Evolutionary conservation across 2,888 invertebrate genomes (phyloP).

Genomic region (Leptopterna dolabrata): DNA sequence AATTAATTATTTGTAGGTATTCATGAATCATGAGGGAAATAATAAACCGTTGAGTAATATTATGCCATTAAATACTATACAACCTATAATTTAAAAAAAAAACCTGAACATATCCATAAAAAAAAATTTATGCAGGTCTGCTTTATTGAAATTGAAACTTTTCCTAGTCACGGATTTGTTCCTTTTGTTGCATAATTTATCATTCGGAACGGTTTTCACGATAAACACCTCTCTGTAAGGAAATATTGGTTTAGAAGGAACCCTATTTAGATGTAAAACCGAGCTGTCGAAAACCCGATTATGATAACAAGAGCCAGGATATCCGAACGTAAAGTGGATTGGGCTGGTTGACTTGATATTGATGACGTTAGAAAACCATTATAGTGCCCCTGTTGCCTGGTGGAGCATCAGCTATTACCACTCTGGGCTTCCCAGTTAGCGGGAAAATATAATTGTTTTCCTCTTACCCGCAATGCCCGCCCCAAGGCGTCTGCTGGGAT

Average conservation of each 20-base stretch:
- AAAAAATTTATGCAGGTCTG: no score
- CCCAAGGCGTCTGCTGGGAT: constrained; percentile 60
- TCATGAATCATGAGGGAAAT: no score
- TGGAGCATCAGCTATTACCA: constrained; percentile 40
- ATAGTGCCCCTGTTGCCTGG: constrained; percentile 15
- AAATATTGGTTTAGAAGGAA: neutral
- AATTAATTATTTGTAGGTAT: no score
- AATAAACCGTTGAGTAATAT: no score
- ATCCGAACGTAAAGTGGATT: constrained; percentile 9
- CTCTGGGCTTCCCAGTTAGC: constrained; percentile 40
- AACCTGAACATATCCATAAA: no score
- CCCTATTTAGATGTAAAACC: constrained; percentile 34
- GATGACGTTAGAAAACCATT: constrained; percentile 53
- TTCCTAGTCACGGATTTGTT: no score
- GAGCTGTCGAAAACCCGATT: neutral
- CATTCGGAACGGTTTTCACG: no score
- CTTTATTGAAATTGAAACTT: no score
- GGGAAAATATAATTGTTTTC: constrained; percentile 54
- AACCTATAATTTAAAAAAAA: no score
- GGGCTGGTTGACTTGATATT: constrained; percentile 49
- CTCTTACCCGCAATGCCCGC: constrained; percentile 44
- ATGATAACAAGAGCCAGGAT: neutral
- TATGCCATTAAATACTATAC: no score
- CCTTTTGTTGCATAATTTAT: no score
- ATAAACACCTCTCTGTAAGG: neutral